Percentiles rank a stretch among this genome's conserved stretches.
phyloP scores from a whole-genome alignment of 2,797 vertebrate genomes.

The Leucoraja ocellata region DNA sequence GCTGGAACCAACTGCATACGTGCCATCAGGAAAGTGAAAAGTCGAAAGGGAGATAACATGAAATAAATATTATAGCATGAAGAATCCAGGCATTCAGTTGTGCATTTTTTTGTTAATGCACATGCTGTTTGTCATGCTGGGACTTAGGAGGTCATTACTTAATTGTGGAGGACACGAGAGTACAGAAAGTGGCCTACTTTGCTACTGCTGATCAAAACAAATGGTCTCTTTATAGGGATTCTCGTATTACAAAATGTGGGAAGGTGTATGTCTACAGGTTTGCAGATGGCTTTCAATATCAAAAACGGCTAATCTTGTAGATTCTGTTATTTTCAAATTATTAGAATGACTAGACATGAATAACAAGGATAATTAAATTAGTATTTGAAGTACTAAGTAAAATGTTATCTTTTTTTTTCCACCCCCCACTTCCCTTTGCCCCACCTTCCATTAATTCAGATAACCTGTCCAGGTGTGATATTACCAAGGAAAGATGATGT shows the following conservation, averaged over 20 bases:
- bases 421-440: too few species aligned
- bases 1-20: neutral
- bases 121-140: neutral
- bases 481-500: constrained; percentile 62
- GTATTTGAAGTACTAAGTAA: neutral
- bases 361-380: neutral
- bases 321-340: neutral
- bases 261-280: neutral
- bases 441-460: constrained; percentile 46
- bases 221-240: neutral
- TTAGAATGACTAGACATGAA: neutral
- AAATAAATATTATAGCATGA: neutral
- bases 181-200: neutral
- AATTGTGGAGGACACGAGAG: neutral
- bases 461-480: constrained; percentile 66
- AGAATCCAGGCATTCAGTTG: neutral
- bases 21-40: neutral
- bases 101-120: neutral
- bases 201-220: neutral
- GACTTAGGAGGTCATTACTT: neutral
- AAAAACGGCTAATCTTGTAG: neutral
- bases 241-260: neutral
- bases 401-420: constrained; percentile 33
- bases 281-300: neutral
- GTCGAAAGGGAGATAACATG: neutral